Base-by-base conservation (phyloP, 1,140 invertebrate genomes). In the Andricus grossulariae region DNA sequence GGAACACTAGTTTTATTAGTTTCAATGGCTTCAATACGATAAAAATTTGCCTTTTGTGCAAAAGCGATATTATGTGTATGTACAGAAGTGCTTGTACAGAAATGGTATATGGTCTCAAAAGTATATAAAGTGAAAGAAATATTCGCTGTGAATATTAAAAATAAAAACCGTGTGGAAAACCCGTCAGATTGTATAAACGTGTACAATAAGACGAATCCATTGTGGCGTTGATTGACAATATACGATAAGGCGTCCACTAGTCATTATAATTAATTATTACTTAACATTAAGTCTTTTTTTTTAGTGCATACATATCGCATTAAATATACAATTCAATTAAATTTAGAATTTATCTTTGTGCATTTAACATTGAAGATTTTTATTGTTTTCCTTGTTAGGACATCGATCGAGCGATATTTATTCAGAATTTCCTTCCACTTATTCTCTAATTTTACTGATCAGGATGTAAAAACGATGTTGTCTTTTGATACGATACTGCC, bases 301-400 rank as follows among this genome's bases (percentile, higher is more conserved):
- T 87, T 88, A 88, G 85, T 88, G 85, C 77, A 88, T 88, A 88
- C 87, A 88, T 88, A 88, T 88, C 87, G 84, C 85, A 57, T 83
- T 88, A 88, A 85, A 82, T 74, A 82, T 88, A 88, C 86, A 81
- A 86, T 81, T 82, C 76, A 25, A 66, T 66, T 66, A 16, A 66
- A 66, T 66, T 66, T 66, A 32, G 25, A 32, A 66, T 66, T 66
- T 25, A 39, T 39, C 25, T 39, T 5, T 45, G 39, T 45, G 39
- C 39, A 45, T 45, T 45, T 5, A 45, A 11, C 1, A 45, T 66
- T 32, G n/a, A 66, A 25, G 60, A 66, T 66, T 66, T 21, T 18
- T 21, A 18, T 13, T 19, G 55, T 66, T 66, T 66, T 66, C 8
- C 39, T 66, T 15, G 25, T 57, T 57, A 25, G 10, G 15, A 39